Conservation (phyloP, 2,113 vertebrate species). For the Coreoperca whiteheadi region DNA sequence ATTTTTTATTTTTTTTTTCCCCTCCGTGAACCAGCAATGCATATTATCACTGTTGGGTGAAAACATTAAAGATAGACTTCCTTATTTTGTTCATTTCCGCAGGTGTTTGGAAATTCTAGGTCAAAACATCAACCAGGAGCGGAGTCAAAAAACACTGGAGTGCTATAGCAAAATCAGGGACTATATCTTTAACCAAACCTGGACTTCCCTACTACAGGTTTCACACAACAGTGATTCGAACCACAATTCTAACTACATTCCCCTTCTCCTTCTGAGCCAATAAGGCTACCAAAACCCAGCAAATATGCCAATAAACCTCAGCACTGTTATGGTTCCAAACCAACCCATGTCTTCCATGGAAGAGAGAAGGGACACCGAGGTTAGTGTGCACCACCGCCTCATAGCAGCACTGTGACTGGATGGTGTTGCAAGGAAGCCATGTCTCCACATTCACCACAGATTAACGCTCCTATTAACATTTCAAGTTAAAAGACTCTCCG, state of each 20-base stretch:
- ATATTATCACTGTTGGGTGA: constrained; percentile 31
- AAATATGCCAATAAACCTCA: background rate
- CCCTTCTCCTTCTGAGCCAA: background rate
- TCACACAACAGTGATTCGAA: background rate
- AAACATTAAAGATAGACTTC: background rate
- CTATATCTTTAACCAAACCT: background rate
- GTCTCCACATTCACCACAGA: background rate
- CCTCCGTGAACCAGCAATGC: constrained; percentile 31
- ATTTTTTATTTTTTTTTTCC: background rate
- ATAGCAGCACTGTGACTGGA: constrained; percentile 39
- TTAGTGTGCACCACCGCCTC: background rate
- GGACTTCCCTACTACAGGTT: background rate
- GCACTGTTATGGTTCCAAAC: constrained; percentile 30
- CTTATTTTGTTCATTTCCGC: background rate
- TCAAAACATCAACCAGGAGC: constrained; percentile 2
- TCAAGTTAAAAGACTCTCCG: background rate
- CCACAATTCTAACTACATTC: background rate
- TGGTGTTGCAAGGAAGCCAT: constrained; percentile 1
- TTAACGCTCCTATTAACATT: background rate
- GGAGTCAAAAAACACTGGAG: background rate
- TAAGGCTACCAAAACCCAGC: constrained; percentile 17
- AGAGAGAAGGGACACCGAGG: background rate
- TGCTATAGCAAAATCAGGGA: background rate
- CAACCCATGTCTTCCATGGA: constrained; percentile 54
- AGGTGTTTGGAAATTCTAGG: background rate